A percentile compares a stretch with the other conserved stretches of the same genome.
Evolutionary conservation across 2,888 invertebrate species (phyloP).

Genomic region (Thymelicus acteon): DNA sequence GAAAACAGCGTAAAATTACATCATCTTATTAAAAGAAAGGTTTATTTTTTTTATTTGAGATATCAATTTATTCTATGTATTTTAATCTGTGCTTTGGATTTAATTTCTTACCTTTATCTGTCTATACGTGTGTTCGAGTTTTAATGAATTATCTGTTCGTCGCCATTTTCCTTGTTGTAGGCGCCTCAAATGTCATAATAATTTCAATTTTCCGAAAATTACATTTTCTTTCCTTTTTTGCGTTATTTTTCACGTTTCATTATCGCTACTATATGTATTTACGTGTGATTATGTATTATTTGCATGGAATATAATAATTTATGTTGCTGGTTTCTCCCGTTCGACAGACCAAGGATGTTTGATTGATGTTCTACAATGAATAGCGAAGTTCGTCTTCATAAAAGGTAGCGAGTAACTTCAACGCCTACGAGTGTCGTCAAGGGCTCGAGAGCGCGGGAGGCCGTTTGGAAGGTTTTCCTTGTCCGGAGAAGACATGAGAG

Average conservation of each 20-base stretch:
- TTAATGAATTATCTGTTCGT: conserved; percentile 47
- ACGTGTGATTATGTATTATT: conserved; percentile 56
- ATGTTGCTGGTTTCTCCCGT: conserved; percentile 59
- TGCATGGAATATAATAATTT: conserved; percentile 49
- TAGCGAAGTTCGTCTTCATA: conserved; percentile 70
- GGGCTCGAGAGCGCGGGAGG: conserved; percentile 53
- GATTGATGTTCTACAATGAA: conserved; percentile 72
- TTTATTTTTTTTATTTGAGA: too few species aligned
- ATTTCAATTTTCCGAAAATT: conserved; percentile 76
- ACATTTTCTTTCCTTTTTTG: conserved; percentile 77
- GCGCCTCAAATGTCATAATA: conserved; percentile 85
- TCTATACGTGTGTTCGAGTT: neutral
- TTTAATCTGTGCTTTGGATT: neutral
- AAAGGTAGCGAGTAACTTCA: conserved; percentile 69
- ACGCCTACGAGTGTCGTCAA: conserved; percentile 63
- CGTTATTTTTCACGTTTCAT: conserved; percentile 66
- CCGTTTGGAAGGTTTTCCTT: conserved; percentile 49
- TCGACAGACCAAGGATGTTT: conserved; percentile 79
- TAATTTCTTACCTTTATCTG: conserved; percentile 16
- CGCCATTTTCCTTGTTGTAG: conserved; percentile 85
- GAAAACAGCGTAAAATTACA: too few species aligned
- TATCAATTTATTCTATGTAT: too few species aligned
- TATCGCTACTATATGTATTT: conserved; percentile 55
- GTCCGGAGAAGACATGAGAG: conserved; percentile 42
- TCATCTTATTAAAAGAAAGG: too few species aligned